phyloP scores from a whole-genome alignment of 2,888 invertebrate species.

The Brachylomia viminalis region DNA sequence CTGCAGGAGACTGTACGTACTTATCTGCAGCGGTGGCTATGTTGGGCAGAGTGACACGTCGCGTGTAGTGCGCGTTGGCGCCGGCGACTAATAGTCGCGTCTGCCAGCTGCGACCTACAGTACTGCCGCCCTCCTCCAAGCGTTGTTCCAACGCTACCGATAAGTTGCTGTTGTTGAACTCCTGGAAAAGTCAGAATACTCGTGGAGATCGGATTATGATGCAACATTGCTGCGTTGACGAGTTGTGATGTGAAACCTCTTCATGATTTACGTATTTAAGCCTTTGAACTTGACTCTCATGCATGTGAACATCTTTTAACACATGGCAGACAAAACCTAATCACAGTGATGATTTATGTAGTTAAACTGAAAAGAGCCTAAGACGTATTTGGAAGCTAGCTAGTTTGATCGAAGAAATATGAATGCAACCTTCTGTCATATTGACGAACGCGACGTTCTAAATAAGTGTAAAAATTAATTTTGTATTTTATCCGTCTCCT shows the following conservation, averaged over 20 bases:
- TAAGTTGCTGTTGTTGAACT: slow-evolving; percentile 85
- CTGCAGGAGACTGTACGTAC: slow-evolving; percentile 66
- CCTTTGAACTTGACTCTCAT: background rate
- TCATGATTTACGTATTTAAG: background rate
- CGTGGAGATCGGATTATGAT: background rate
- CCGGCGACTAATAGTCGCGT: slow-evolving; percentile 95
- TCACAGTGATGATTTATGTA: too few relatives aligned
- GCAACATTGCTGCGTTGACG: background rate
- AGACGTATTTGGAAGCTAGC: too few relatives aligned
- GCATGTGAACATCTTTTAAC: background rate
- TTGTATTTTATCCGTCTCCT: too few relatives aligned
- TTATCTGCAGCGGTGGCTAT: slow-evolving; percentile 92
- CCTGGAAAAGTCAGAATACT: slow-evolving; percentile 70
- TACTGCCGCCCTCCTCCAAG: slow-evolving; percentile 86
- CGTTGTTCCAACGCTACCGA: slow-evolving; percentile 87
- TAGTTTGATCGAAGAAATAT: too few relatives aligned
- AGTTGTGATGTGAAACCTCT: background rate
- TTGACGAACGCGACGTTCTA: too few relatives aligned
- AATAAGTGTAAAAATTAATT: too few relatives aligned
- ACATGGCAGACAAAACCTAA: too few relatives aligned
- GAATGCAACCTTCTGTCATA: too few relatives aligned
- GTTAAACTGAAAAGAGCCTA: too few relatives aligned
- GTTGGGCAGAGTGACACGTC: slow-evolving; percentile 93
- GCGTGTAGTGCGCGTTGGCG: slow-evolving; percentile 97
- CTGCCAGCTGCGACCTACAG: slow-evolving; percentile 92